Percentiles rank a stretch among this genome's conserved stretches.
These are phyloP conservation scores for Limnephilus lunatus DNA, from an alignment of 2,888 invertebrate species.

Conservation along the genomic window DNA sequence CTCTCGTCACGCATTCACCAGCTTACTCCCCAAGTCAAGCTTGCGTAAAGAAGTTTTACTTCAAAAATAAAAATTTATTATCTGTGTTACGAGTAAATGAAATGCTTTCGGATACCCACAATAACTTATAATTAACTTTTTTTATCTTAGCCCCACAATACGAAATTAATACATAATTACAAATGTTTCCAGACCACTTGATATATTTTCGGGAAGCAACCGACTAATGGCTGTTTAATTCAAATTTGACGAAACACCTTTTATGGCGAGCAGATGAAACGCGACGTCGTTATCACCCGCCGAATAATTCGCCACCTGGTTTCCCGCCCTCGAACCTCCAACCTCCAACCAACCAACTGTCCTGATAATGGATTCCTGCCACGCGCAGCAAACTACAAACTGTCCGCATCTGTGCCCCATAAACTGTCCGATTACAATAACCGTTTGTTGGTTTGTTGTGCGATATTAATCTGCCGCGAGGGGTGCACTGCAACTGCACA, in stretches of 20 bases:
- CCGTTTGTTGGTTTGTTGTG: slow-evolving; percentile 8
- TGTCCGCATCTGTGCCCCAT: slow-evolving; percentile 46
- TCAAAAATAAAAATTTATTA: too few relatives aligned
- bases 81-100: too few relatives aligned
- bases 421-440: slow-evolving; percentile 44
- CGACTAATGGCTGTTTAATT: slow-evolving; percentile 5
- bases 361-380: slow-evolving; percentile 32
- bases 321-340: neutral
- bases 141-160: neutral
- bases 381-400: slow-evolving; percentile 22
- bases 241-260: slow-evolving; percentile 38
- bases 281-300: slow-evolving; percentile 30
- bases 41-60: too few relatives aligned
- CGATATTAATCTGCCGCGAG: slow-evolving; percentile 36
- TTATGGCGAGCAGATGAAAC: slow-evolving; percentile 22
- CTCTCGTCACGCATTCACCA: too few relatives aligned
- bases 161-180: neutral
- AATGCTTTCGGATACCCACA: neutral
- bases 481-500: neutral
- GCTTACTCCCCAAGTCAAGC: too few relatives aligned
- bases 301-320: slow-evolving; percentile 40
- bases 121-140: neutral
- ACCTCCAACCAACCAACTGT: neutral
- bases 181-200: neutral
- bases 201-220: neutral